Percentiles rank a stretch among this genome's conserved stretches.
Conservation (phyloP, 2,888 invertebrate species). For the Keiferia lycopersicella region DNA sequence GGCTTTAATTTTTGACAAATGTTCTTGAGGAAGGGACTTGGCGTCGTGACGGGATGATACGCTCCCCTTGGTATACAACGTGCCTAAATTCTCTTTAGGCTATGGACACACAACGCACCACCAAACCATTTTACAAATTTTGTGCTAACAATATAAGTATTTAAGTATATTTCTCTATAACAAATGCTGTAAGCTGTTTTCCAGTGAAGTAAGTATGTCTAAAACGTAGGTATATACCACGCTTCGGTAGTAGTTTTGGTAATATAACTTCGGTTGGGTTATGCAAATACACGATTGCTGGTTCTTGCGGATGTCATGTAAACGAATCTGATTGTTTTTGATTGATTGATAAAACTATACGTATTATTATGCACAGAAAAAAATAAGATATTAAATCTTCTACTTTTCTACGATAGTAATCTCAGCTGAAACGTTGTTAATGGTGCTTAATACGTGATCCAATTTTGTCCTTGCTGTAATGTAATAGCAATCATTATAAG, state of each 20-base stretch:
- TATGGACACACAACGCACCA: neutral
- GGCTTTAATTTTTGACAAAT: slow-evolving; percentile 56
- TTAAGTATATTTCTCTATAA: neutral
- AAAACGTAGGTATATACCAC: slow-evolving; percentile 60
- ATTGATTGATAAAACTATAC: slow-evolving; percentile 45
- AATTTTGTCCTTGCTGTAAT: slow-evolving; percentile 19
- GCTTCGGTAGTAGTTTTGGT: slow-evolving; percentile 66
- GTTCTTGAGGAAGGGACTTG: slow-evolving; percentile 44
- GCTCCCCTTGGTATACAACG: slow-evolving; percentile 42
- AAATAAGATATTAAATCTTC: no score
- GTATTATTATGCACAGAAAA: slow-evolving; percentile 12
- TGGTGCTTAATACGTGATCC: slow-evolving; percentile 21
- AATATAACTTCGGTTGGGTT: slow-evolving; percentile 61
- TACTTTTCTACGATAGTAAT: slow-evolving; percentile 1
- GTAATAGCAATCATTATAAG: slow-evolving; percentile 26
- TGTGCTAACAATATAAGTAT: no score
- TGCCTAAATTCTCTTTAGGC: slow-evolving; percentile 29
- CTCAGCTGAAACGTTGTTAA: slow-evolving; percentile 15
- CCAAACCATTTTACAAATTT: neutral
- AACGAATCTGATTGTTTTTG: slow-evolving; percentile 50
- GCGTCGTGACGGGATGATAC: slow-evolving; percentile 47
- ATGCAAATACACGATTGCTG: slow-evolving; percentile 51
- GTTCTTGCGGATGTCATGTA: slow-evolving; percentile 62
- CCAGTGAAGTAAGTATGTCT: neutral
- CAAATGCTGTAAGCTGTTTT: neutral